Evolutionary conservation across 2,113 vertebrate species (phyloP), one percentile per base, ranked within the genome.

Genomic region (Sapajus apella): DNA sequence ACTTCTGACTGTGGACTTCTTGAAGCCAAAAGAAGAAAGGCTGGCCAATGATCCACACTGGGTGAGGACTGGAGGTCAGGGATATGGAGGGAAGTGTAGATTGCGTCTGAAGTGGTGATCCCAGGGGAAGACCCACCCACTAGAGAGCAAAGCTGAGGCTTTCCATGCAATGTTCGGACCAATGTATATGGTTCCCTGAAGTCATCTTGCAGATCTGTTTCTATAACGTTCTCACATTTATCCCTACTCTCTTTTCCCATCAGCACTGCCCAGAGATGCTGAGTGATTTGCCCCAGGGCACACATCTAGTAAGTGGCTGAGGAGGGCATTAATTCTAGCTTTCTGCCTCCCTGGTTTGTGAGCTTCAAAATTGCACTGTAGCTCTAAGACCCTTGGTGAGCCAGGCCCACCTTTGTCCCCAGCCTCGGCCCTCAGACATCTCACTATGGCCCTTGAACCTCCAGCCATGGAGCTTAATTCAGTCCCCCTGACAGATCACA

Each of bases 131-230:
- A 20, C 40, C 6, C 35, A 14, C 52, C 23, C 18, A 13, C 30
- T 40, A 17, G 30, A 43, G 25, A 66, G 70, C 58, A 58, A 72
- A 18, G 3, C 68, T 14, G 40, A 61, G 79, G 10, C 47, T 81
- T 30, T 40, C 37, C 8, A 0, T 2, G 5, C 0, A 16, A 6
- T 0, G 4, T 16, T 50, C 11, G 55, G 43, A 50, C 8, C 0
- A 1, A 3, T 16, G 17, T 8, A 0, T 10, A 0, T 2, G 1
- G 37, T 37, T 40, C 80, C 47, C 50, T 25, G 10, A 40, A 23
- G 12, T 50, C 40, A 1, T 5, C 21, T 25, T 81, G n/a, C 30
- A 43, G 81, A 32, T 66, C 82, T 45, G 12, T 43, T 70, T 55
- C 72, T 12, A 0, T 0, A 8, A n/a, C 40, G 10, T 45, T 66